Base-by-base conservation (phyloP, 2,888 invertebrate genomes). In the Thysanoteuthis rhombus region DNA sequence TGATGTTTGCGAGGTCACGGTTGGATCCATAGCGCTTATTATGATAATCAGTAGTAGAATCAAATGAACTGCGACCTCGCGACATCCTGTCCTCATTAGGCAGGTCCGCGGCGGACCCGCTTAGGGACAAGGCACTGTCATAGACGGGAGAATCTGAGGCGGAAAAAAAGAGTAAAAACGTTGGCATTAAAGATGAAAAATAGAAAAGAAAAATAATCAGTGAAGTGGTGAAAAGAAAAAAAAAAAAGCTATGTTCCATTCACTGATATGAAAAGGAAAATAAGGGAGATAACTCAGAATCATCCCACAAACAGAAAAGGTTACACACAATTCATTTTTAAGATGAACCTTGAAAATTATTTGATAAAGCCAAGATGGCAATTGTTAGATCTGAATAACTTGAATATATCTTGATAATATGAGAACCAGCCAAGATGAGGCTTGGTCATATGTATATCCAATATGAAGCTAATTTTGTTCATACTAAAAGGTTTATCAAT, bases 111-210 rank as follows among this genome's bases (percentile, higher is more conserved):
- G 92, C 16, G 45, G 92, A 92, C 92, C 45, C 45, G 10, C 22
- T 92, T n/a, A 92, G 92, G 32, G 92, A 92, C 42, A 92, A 45
- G 6, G 92, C 42, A 40, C 92, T 92, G 92, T 92, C 92, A 92
- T 92, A 92, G 92, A 92, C 92, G n/a, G 45, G 28, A 42, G 92
- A 92, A 92, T 92, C 92, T 92, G 92, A 19, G 40, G 45, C 40
- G 19, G 45, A 92, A 45, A 92, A 91, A 45, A 45, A 42, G 39
- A 91, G n/a, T 45, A 42, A 92, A 40, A 42, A 92, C 45, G 75
- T 75, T n/a, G n/a, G 12, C 75, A 75, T 75, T 75, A 16, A 75
- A 75, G 75, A 36, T 75, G 75, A 36, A 75, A 75, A 16, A 32
- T 32, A 58, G 25, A 58, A 32, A 58, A 32, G 12, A 12, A 25